A percentile compares a stretch with the other conserved stretches of the same genome.
phyloP scores from a whole-genome alignment of 2,797 vertebrate species.

The Paedocypris micromegethes region DNA sequence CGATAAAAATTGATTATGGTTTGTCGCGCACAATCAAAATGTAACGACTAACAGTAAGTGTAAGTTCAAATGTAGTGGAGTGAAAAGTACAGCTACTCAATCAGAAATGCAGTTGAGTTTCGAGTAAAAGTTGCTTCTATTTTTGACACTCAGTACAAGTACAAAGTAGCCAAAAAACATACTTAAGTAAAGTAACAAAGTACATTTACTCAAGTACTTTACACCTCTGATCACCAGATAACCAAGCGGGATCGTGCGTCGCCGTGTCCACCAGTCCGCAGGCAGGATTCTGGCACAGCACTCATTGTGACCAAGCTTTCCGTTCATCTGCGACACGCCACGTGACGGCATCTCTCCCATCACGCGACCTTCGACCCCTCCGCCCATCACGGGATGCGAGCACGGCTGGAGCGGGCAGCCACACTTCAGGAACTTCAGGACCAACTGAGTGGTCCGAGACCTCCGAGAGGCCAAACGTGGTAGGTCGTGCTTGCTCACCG shows the following conservation, averaged over 20 bases:
- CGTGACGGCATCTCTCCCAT: conserved; percentile 68
- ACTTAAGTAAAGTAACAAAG: too few relatives aligned
- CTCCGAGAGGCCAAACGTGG: not conserved
- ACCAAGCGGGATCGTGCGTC: conserved; percentile 64
- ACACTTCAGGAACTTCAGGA: conserved; percentile 63
- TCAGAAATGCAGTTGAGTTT: too few relatives aligned
- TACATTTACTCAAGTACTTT: too few relatives aligned
- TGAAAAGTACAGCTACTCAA: too few relatives aligned
- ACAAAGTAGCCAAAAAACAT: too few relatives aligned
- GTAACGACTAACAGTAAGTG: too few relatives aligned
- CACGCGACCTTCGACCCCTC: conserved; percentile 60
- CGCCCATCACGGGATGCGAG: conserved; percentile 56
- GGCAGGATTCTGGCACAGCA: conserved; percentile 74
- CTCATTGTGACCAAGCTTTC: conserved; percentile 56
- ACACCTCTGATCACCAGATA: conserved; percentile 64
- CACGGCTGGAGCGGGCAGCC: conserved; percentile 54
- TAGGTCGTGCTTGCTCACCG: not conserved
- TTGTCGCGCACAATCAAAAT: too few relatives aligned
- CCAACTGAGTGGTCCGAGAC: too few relatives aligned
- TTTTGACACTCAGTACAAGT: too few relatives aligned
- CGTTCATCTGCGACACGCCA: conserved; percentile 67
- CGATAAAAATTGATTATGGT: too few relatives aligned
- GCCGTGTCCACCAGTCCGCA: conserved; percentile 64
- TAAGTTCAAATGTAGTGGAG: too few relatives aligned
- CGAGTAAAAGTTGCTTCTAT: too few relatives aligned